Evolutionary conservation across 2,797 vertebrate species (phyloP).

Genomic region (Anabas testudineus): DNA sequence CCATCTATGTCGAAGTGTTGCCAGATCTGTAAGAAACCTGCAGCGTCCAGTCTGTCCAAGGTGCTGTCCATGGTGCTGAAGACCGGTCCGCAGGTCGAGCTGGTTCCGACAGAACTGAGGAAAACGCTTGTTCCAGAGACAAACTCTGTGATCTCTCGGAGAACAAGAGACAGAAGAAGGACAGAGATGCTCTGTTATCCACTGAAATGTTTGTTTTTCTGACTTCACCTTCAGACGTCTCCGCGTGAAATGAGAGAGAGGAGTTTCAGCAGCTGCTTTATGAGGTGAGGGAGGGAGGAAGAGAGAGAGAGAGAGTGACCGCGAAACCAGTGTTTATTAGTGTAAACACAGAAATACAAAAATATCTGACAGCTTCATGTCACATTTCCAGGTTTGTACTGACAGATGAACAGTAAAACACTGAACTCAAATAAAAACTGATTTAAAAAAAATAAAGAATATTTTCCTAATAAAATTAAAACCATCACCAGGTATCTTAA

Average conservation of each 20-base stretch:
- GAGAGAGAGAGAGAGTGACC: no score
- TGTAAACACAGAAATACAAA: conserved; percentile 91
- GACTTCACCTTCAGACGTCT: not conserved
- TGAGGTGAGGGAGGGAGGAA: conserved; percentile 15
- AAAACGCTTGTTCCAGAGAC: not conserved
- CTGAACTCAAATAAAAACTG: not conserved
- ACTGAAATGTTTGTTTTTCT: not conserved
- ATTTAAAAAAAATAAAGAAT: conserved; percentile 12
- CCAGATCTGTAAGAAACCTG: conserved; percentile 88
- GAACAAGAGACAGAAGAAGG: no score
- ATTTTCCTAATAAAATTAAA: conserved; percentile 68
- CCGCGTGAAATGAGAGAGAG: not conserved
- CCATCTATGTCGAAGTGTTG: conserved; percentile 85
- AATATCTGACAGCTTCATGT: conserved; percentile 79
- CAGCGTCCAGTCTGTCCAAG: conserved; percentile 80
- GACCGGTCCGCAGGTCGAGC: conserved; percentile 15
- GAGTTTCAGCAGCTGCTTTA: conserved; percentile 22
- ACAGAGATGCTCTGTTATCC: not conserved
- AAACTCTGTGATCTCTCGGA: no score
- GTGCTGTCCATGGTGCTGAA: conserved; percentile 86
- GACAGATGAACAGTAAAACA: conserved; percentile 29
- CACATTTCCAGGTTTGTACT: conserved; percentile 77
- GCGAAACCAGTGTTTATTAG: conserved; percentile 83
- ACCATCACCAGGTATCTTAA: conserved; percentile 78
- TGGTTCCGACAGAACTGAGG: not conserved